Conservation (phyloP, 2,113 vertebrate species). For the Microtus pennsylvanicus region DNA sequence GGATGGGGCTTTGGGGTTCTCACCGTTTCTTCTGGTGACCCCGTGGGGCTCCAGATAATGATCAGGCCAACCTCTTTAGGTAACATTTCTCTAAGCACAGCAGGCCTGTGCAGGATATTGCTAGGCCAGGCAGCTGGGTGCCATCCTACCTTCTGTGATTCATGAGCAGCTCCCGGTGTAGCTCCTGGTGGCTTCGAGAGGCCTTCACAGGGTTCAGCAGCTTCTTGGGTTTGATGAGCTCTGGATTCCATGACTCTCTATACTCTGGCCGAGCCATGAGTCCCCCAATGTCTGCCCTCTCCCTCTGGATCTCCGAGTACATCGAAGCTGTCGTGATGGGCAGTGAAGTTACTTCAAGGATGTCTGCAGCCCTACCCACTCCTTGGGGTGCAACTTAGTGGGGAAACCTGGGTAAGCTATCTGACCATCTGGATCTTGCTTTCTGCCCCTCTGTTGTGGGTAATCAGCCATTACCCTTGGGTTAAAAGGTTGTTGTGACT, state of each 20-base stretch:
- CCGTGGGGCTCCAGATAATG: background rate
- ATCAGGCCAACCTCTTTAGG: background rate
- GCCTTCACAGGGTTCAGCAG: conserved; percentile 91
- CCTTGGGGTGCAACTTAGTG: fast-evolving
- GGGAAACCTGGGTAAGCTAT: background rate
- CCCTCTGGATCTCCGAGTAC: conserved; percentile 91
- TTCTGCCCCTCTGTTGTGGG: background rate
- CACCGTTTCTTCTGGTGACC: no score
- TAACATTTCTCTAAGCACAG: no score
- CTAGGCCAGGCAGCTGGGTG: fast-evolving
- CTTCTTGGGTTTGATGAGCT: conserved; percentile 94
- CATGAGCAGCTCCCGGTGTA: conserved; percentile 93
- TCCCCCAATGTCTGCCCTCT: conserved; percentile 85
- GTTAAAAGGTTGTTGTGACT: background rate
- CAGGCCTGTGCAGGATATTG: background rate
- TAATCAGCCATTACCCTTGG: background rate
- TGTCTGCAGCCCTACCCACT: background rate
- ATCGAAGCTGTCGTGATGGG: conserved; percentile 87
- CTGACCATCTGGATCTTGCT: background rate
- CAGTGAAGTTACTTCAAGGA: background rate
- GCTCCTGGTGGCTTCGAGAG: conserved; percentile 93
- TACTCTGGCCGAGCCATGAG: conserved; percentile 89
- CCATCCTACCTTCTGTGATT: conserved; percentile 89
- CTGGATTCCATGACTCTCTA: conserved; percentile 87
- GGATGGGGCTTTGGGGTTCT: background rate